Percentiles rank a stretch among this genome's conserved stretches.
Evolutionary conservation across 1,140 invertebrate species (phyloP).

Genomic region (Sminthurinus signatus): DNA sequence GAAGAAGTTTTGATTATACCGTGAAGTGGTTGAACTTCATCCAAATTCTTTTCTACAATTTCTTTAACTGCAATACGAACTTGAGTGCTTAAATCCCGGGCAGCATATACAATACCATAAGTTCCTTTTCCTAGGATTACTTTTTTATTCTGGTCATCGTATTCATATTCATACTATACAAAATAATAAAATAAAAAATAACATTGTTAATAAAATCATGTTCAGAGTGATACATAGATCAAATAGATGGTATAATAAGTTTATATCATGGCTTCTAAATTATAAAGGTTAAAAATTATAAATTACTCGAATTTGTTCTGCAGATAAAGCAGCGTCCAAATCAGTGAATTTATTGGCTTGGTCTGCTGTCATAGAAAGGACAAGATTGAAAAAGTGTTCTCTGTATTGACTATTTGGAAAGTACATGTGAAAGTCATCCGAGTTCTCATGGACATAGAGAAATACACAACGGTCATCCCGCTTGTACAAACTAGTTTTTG

Average conservation of each 20-base stretch:
- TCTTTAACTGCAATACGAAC: conserved; percentile 96
- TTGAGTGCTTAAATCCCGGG: conserved; percentile 88
- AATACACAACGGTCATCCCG: conserved; percentile 92
- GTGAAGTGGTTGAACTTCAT: conserved; percentile 95
- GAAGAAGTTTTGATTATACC: too few species aligned
- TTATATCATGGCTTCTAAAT: background rate
- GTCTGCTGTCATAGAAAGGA: conserved; percentile 76
- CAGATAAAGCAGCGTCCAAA: conserved; percentile 63
- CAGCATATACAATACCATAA: conserved; percentile 92
- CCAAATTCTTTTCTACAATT: conserved; percentile 91
- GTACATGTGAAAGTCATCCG: conserved; percentile 98
- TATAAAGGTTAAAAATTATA: background rate
- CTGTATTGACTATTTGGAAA: conserved; percentile 82
- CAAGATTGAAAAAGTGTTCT: conserved; percentile 71
- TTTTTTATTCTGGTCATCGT: conserved; percentile 80
- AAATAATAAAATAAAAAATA: conserved; percentile 42
- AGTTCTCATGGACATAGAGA: conserved; percentile 96
- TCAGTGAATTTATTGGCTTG: conserved; percentile 78
- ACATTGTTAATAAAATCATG: conserved; percentile 3
- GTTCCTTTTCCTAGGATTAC: conserved; percentile 91
- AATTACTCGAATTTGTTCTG: conserved; percentile 61
- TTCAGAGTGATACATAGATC: background rate
- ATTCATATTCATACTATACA: conserved; percentile 89
- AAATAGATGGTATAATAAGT: conserved; percentile 10
- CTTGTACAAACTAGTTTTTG: conserved; percentile 89